Evolutionary conservation across 1,140 invertebrate genomes (phyloP).

Genomic region (Galendromus occidentalis): DNA sequence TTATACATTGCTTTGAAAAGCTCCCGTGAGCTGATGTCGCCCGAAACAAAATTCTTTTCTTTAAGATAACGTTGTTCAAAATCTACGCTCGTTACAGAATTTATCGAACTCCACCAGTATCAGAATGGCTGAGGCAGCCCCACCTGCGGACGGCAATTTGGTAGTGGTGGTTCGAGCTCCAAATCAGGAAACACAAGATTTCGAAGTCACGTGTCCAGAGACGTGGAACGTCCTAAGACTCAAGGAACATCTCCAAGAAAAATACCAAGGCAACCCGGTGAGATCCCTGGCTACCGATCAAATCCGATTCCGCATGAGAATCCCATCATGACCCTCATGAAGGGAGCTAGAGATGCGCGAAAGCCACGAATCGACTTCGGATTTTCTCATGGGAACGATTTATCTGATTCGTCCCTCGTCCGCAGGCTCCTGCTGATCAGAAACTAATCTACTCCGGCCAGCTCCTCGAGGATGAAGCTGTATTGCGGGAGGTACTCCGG

Average conservation of each 20-base stretch:
- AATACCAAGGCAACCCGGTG: constrained; percentile 5
- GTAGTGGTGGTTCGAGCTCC: constrained; percentile 3
- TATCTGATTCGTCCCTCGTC: not conserved
- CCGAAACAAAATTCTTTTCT: no score
- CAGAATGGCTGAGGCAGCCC: no score
- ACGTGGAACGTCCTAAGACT: constrained; percentile 2
- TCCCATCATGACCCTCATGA: no score
- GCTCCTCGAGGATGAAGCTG: not conserved
- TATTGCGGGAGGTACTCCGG: not conserved
- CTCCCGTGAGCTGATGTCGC: no score
- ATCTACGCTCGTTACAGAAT: no score
- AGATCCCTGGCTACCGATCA: no score
- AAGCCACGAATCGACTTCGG: no score
- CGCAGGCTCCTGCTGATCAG: not conserved
- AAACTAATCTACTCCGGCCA: constrained; percentile 3
- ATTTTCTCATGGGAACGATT: not conserved
- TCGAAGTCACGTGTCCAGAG: not conserved
- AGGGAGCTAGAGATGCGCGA: no score
- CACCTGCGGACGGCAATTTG: not conserved
- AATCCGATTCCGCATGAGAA: no score
- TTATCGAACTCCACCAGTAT: no score
- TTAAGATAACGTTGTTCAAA: no score
- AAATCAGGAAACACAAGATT: constrained; percentile 9
- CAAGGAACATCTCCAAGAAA: constrained; percentile 2
- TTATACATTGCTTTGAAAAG: no score